A percentile compares a stretch with the other conserved stretches of the same genome.
Conservation (phyloP, 2,113 vertebrate genomes). For the Morphnarchus princeps region DNA sequence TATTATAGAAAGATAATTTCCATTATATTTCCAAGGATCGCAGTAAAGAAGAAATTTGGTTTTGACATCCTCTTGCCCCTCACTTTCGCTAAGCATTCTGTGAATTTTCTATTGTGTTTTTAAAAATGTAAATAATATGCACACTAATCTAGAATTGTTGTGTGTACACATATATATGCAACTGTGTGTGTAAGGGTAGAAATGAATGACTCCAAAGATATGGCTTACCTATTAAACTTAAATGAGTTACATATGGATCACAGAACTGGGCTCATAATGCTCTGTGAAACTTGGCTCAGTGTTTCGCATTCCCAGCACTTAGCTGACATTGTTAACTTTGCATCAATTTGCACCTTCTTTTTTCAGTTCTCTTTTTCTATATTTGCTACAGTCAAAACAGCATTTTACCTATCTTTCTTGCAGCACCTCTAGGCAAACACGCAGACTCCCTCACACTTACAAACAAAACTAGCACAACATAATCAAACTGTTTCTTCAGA, state of each 20-base stretch:
- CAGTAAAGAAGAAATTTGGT: not conserved
- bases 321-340: not conserved
- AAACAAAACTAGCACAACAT: not conserved
- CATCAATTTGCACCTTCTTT: not conserved
- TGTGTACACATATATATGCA: not conserved
- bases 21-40: not conserved
- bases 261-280: not conserved
- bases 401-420: not conserved
- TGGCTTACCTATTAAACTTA: not conserved
- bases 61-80: not conserved
- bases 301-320: not conserved
- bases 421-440: not conserved
- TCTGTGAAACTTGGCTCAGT: not conserved
- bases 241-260: not conserved
- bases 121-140: not conserved
- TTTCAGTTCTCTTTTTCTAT: not conserved
- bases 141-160: not conserved
- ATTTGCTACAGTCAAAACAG: not conserved
- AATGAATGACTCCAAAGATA: not conserved
- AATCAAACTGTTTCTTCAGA: not conserved
- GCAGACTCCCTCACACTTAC: not conserved
- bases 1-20: constrained; percentile 27
- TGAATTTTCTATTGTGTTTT: not conserved
- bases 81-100: not conserved
- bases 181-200: not conserved